Base-by-base conservation (phyloP, 2,113 vertebrate species). In the Rhegmatorhina hoffmannsi region DNA sequence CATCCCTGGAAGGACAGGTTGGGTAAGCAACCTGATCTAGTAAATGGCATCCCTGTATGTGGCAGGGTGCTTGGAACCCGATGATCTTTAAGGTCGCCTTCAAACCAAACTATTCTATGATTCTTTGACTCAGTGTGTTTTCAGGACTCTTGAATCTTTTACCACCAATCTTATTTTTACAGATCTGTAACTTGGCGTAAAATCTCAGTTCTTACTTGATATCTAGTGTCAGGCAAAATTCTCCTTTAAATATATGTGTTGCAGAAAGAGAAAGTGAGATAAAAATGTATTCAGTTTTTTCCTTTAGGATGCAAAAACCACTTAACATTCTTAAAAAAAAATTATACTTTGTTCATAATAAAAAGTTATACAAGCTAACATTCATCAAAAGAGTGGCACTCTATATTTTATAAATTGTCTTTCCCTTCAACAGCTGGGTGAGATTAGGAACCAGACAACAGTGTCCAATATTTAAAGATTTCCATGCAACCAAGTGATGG, bases 221-320 rank as follows among this genome's bases (percentile, higher is more conserved):
- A 94, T 90, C 68, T 53, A 81, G 40, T 89, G 89, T 28, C n/a
- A 89, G 56, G 34, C 21, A 97, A 97, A 97, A 94, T 83, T 83
- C 7, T 81, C 44, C 91, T 94, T 94, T 72, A 26, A 93, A 68
- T 87, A 19, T 72, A 24, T 70, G 49, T 80, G 43, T 86, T 93
- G 28, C 59, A 17, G 17, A 20, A 90, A 79, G 20, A 11, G 2
- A 4, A 86, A 36, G 6, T 44, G 47, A 82, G 13, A 40, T 10
- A 9, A 36, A 63, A 75, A 67, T 53, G 3, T 21, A 52, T 23
- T 17, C 0, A 7, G 4, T 47, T 17, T 46, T 72, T 55, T 55
- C 9, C 19, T 62, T 73, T 70, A 82, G 25, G 8, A 17, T 67
- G 12, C 1, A 59, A 83, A 75, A 63, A 2, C 18, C 6, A 4